These are phyloP conservation scores for Choristoneura fumiferana DNA, from an alignment of 1,140 invertebrate genomes.

Conservation along the genomic window DNA sequence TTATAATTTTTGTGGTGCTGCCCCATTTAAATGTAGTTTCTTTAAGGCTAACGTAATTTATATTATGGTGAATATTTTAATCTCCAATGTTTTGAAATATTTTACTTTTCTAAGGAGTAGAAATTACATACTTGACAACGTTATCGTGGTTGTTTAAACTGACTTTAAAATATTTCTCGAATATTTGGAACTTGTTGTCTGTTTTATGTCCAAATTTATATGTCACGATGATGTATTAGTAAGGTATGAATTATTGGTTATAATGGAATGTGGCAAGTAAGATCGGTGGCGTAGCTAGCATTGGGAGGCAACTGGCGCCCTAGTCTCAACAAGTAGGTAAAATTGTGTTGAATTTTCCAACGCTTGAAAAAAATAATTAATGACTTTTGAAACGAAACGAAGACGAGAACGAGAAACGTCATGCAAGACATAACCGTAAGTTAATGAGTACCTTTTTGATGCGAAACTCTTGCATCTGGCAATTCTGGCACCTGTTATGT, in stretches of 20 bases:
- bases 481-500: too few species aligned
- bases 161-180: slow-evolving; percentile 53
- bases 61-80: not conserved
- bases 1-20: slow-evolving; percentile 35
- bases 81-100: not conserved
- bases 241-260: too few species aligned
- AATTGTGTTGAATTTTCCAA: too few species aligned
- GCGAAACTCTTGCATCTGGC: too few species aligned
- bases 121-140: slow-evolving; percentile 60
- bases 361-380: too few species aligned
- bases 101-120: slow-evolving; percentile 27
- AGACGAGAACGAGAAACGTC: too few species aligned
- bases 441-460: too few species aligned
- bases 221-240: slow-evolving; percentile 47
- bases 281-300: too few species aligned
- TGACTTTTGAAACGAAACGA: too few species aligned
- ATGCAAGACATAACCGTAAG: too few species aligned
- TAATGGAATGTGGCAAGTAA: slow-evolving; percentile 22
- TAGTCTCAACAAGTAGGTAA: too few species aligned
- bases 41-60: slow-evolving; percentile 21
- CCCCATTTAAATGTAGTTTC: slow-evolving; percentile 17
- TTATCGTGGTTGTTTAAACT: slow-evolving; percentile 55
- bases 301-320: too few species aligned
- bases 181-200: slow-evolving; percentile 62
- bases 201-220: slow-evolving; percentile 44